Percentiles rank a stretch among this genome's conserved stretches.
Evolutionary conservation across 2,888 invertebrate genomes (phyloP).

Genomic region (Slavum lentiscoides): DNA sequence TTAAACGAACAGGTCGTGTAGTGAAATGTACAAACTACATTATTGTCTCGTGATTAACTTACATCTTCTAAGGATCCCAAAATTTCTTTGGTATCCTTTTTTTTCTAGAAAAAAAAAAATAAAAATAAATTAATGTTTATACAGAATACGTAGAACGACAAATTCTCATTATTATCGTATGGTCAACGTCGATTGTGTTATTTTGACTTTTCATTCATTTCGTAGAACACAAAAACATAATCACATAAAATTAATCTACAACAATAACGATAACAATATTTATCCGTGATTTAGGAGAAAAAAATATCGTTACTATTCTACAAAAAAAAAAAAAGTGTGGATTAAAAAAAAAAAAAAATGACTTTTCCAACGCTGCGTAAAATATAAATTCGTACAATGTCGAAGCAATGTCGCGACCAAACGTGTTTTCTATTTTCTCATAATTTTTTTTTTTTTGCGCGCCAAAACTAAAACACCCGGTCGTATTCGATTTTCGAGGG

Average conservation of each 20-base stretch:
- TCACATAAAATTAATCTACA: no score
- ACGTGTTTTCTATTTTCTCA: background rate
- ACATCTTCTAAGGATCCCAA: conserved; percentile 74
- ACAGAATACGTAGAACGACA: background rate
- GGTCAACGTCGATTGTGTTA: background rate
- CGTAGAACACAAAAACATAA: no score
- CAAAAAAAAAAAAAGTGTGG: no score
- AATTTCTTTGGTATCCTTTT: conserved; percentile 63
- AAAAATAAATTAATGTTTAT: background rate
- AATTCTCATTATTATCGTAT: background rate
- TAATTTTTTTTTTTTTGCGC: background rate
- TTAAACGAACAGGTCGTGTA: background rate
- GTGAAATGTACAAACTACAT: background rate
- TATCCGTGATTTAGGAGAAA: no score
- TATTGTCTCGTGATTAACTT: conserved; percentile 55
- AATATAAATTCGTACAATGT: background rate
- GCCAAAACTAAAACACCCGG: background rate
- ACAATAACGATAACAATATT: no score
- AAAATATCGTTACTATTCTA: no score
- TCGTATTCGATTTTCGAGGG: background rate
- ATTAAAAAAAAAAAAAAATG: background rate
- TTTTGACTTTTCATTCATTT: no score
- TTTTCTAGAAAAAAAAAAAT: conserved; percentile 59
- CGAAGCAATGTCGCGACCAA: background rate
- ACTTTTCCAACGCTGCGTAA: background rate